phyloP scores from a whole-genome alignment of 2,888 invertebrate species.

The Mesorhabditis sp. region DNA sequence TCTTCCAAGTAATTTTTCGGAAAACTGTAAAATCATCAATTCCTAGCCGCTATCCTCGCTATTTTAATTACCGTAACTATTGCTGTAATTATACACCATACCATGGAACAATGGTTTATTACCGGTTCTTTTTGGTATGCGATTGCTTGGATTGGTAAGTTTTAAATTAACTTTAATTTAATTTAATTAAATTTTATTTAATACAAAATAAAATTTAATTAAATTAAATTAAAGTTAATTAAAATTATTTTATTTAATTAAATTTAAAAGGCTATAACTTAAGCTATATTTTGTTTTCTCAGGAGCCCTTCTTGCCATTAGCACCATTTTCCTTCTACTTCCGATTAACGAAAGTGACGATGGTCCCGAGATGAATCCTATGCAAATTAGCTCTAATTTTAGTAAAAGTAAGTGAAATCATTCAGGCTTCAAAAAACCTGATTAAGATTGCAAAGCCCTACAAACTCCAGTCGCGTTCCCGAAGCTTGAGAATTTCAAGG shows the following conservation, averaged over 20 bases:
- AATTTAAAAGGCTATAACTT: too few relatives aligned
- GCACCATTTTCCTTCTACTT: background rate
- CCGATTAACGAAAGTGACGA: background rate
- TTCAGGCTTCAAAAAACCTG: too few relatives aligned
- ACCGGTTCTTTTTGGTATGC: background rate
- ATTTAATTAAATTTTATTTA: too few relatives aligned
- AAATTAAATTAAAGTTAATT: too few relatives aligned
- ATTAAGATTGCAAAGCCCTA: background rate
- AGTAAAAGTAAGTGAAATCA: background rate
- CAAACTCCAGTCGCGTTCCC: background rate
- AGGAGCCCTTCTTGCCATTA: background rate
- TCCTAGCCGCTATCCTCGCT: background rate
- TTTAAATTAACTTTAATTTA: background rate
- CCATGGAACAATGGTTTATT: background rate
- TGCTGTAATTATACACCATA: background rate
- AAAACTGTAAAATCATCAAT: background rate
- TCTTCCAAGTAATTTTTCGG: background rate
- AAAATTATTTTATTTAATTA: too few relatives aligned
- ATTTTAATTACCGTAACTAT: background rate
- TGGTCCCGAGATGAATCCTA: too few relatives aligned
- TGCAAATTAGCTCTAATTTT: background rate
- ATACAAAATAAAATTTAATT: too few relatives aligned
- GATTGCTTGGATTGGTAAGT: background rate
- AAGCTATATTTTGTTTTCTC: background rate
- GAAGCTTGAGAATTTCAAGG: slow-evolving; percentile 6